Evolutionary conservation across 2,797 vertebrate genomes (phyloP).

Genomic region (Lutjanus argentimaculatus): DNA sequence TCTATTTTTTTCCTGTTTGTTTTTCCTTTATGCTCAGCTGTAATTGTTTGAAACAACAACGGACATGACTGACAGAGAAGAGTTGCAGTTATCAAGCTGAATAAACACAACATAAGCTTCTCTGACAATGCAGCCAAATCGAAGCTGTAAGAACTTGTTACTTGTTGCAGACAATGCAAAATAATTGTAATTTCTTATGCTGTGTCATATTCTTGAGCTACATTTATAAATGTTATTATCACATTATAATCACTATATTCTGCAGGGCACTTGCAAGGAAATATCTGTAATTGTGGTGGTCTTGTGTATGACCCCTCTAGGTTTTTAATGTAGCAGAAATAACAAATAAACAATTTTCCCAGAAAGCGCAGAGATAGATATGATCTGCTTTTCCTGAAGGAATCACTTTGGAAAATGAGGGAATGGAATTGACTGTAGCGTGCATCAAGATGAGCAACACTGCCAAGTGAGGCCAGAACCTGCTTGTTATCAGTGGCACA

Average conservation of each 20-base stretch:
- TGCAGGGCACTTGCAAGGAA: background rate
- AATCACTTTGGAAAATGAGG: slow-evolving; percentile 69
- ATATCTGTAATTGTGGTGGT: slow-evolving; percentile 21
- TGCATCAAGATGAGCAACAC: slow-evolving; percentile 55
- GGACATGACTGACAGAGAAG: slow-evolving; percentile 41
- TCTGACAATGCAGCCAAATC: background rate
- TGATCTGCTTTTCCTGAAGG: slow-evolving; percentile 71
- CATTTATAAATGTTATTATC: too few species aligned
- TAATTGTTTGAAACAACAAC: slow-evolving; percentile 79
- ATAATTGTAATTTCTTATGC: too few species aligned
- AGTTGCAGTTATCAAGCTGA: slow-evolving; percentile 1
- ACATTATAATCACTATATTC: background rate
- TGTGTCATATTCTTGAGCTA: too few species aligned
- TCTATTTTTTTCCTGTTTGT: slow-evolving; percentile 87
- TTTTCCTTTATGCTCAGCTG: slow-evolving; percentile 79
- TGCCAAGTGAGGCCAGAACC: slow-evolving; percentile 1
- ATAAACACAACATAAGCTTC: slow-evolving; percentile 19
- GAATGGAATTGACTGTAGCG: slow-evolving; percentile 62
- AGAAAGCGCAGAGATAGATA: slow-evolving; percentile 60
- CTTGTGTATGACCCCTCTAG: slow-evolving; percentile 28
- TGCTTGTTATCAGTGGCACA: slow-evolving; percentile 24
- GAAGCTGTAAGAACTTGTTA: background rate
- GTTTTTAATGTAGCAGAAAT: slow-evolving; percentile 75
- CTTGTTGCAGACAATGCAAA: background rate
- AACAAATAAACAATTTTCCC: slow-evolving; percentile 76